Evolutionary conservation across 2,797 vertebrate genomes (phyloP).

Genomic region (Falco biarmicus): DNA sequence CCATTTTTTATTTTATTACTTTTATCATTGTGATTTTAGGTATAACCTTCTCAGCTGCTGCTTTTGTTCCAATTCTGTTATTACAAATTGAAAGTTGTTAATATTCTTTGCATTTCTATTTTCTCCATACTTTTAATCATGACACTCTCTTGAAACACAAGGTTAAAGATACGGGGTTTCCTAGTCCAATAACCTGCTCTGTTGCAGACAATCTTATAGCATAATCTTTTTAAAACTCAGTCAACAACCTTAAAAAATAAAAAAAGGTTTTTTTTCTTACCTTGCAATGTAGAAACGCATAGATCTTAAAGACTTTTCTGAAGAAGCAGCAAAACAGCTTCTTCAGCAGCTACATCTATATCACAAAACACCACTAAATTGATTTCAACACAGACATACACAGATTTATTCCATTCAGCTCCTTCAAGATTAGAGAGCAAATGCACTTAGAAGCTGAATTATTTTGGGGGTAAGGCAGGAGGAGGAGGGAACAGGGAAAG

Average conservation of each 20-base stretch:
- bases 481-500: neutral
- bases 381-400: neutral
- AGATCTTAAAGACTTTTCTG: neutral
- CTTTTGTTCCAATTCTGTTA: neutral
- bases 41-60: neutral
- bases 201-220: neutral
- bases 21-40: neutral
- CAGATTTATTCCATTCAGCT: neutral
- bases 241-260: neutral
- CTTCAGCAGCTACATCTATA: neutral
- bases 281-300: neutral
- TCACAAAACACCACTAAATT: neutral
- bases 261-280: neutral
- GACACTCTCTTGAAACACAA: neutral
- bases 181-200: neutral
- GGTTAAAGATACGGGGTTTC: neutral
- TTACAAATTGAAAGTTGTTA: neutral
- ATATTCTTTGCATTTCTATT: neutral
- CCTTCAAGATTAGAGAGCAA: neutral
- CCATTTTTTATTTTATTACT: neutral
- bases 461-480: neutral
- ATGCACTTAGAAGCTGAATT: neutral
- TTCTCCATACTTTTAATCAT: neutral
- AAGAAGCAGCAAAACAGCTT: neutral
- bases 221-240: neutral